These are phyloP conservation scores for Eumeta japonica DNA, from an alignment of 1,140 invertebrate genomes.

Conservation along the genomic window DNA sequence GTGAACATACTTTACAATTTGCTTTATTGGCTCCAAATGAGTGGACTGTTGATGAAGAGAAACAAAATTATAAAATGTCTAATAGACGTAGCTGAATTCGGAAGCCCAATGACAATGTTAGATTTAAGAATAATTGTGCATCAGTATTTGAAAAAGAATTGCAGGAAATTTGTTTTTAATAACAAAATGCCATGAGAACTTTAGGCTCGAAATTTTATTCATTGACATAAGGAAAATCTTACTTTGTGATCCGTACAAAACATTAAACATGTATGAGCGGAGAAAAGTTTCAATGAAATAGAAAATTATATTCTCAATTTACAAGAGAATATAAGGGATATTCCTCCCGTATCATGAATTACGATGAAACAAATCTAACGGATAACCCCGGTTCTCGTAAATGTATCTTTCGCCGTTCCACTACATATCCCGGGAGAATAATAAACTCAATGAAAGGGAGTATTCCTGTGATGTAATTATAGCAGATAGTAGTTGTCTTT, in stretches of 20 bases:
- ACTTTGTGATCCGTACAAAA: constrained; percentile 10
- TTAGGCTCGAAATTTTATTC: constrained; percentile 9
- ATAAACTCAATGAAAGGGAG: constrained; percentile 28
- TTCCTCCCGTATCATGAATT: constrained; percentile 28
- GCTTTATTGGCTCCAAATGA: too few species aligned
- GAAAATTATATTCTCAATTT: constrained; percentile 11
- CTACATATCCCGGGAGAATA: constrained; percentile 31
- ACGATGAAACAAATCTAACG: constrained; percentile 44
- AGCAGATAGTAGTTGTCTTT: constrained; percentile 22
- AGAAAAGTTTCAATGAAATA: too few species aligned
- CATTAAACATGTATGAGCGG: constrained; percentile 9
- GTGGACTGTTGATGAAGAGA: too few species aligned
- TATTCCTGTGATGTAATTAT: constrained; percentile 29
- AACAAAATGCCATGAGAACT: constrained; percentile 7
- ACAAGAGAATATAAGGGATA: constrained; percentile 7
- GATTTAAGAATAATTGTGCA: constrained; percentile 9
- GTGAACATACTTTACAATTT: too few species aligned
- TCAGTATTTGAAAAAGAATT: constrained; percentile 10
- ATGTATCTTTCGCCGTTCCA: constrained; percentile 25
- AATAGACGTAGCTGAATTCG: constrained; percentile 10
- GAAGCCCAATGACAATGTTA: constrained; percentile 9
- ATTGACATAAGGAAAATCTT: constrained; percentile 6
- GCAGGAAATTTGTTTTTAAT: constrained; percentile 7
- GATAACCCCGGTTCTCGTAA: constrained; percentile 42
- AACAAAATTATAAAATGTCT: constrained; percentile 11